A percentile compares a stretch with the other conserved stretches of the same genome.
Conservation (phyloP, 1,140 invertebrate genomes). For the Drosophila bipectinata region DNA sequence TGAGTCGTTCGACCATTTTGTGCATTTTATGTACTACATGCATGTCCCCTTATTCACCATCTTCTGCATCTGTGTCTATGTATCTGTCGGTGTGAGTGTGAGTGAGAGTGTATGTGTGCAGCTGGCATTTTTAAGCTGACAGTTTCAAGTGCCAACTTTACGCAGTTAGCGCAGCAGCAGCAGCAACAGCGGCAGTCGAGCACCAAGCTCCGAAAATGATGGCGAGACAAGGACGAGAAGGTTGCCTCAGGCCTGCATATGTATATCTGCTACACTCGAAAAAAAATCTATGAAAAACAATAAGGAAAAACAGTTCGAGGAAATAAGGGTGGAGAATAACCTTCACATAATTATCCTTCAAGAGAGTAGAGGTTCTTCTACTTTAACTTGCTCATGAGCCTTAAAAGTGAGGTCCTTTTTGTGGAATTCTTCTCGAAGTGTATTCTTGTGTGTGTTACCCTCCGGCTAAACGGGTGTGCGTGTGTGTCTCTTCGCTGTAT, state of each 20-base stretch:
- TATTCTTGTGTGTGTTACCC: conserved; percentile 21
- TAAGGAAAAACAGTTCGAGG: not conserved
- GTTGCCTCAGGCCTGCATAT: conserved; percentile 26
- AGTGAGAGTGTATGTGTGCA: conserved; percentile 48
- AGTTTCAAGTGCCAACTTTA: conserved; percentile 82
- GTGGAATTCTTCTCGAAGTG: conserved; percentile 4
- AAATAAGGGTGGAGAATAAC: too few relatives aligned
- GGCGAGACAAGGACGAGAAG: conserved; percentile 60
- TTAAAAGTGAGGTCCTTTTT: not conserved
- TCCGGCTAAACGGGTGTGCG: conserved; percentile 19
- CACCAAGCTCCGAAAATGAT: conserved; percentile 73
- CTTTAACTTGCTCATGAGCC: not conserved
- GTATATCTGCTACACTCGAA: conserved; percentile 21
- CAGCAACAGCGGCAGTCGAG: conserved; percentile 47
- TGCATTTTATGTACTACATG: conserved; percentile 77
- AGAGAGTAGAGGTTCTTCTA: not conserved
- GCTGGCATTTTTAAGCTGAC: conserved; percentile 81
- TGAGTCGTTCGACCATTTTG: conserved; percentile 74
- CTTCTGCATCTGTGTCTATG: conserved; percentile 16
- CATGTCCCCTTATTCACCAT: conserved; percentile 35
- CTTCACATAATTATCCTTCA: too few relatives aligned
- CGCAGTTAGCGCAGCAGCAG: conserved; percentile 73
- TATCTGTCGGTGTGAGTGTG: not conserved
- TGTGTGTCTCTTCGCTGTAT: conserved; percentile 23
- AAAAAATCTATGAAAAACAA: conserved; percentile 1